A percentile compares a stretch with the other conserved stretches of the same genome.
phyloP scores from a whole-genome alignment of 1,140 invertebrate species.

The Bombus waltoni region DNA sequence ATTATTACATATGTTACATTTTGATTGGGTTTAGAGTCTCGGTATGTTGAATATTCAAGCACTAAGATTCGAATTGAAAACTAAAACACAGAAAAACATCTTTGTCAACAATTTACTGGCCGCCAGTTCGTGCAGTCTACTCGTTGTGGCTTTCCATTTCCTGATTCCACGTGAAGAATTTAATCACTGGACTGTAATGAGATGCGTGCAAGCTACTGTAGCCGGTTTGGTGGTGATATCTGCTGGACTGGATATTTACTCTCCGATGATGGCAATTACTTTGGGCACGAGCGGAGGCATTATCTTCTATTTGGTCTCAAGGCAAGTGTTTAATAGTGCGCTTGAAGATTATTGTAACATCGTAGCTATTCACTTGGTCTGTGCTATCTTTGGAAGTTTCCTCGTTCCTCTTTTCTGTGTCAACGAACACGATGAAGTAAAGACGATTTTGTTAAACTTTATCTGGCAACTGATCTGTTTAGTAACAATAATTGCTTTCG shows the following conservation, averaged over 20 bases:
- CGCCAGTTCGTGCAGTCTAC: slow-evolving; percentile 60
- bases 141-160: slow-evolving; percentile 65
- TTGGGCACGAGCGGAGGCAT: slow-evolving; percentile 61
- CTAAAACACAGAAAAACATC: background rate
- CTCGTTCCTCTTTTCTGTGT: slow-evolving; percentile 54
- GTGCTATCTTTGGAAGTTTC: slow-evolving; percentile 59
- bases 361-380: slow-evolving; percentile 61
- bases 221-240: slow-evolving; percentile 65
- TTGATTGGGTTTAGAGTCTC: slow-evolving; percentile 43
- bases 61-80: background rate
- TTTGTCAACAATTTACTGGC: slow-evolving; percentile 70
- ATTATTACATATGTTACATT: background rate
- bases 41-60: background rate
- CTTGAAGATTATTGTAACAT: slow-evolving; percentile 74
- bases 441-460: slow-evolving; percentile 51
- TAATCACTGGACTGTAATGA: slow-evolving; percentile 71
- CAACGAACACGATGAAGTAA: background rate
- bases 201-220: slow-evolving; percentile 68
- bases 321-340: slow-evolving; percentile 62
- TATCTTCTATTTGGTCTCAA: slow-evolving; percentile 61
- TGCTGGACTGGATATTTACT: slow-evolving; percentile 63
- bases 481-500: slow-evolving; percentile 41
- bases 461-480: slow-evolving; percentile 70
- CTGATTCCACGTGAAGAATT: slow-evolving; percentile 55
- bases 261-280: slow-evolving; percentile 54